Percentiles rank a stretch among this genome's conserved stretches.
These are phyloP conservation scores for Neocrepidodera transversa DNA, from an alignment of 2,888 invertebrate species.

Conservation along the genomic window DNA sequence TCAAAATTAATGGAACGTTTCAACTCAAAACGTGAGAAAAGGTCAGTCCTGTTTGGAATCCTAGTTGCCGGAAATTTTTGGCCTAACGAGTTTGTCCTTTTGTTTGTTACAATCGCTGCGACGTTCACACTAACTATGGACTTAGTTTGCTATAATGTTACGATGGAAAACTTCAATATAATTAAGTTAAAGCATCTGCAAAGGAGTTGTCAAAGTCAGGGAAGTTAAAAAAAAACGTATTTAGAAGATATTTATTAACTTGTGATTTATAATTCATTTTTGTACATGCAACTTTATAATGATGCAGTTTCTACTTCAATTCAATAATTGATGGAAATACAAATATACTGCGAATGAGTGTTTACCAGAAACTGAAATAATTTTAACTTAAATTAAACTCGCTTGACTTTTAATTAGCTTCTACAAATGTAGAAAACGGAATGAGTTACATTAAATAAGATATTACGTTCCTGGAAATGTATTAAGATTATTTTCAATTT, in stretches of 20 bases:
- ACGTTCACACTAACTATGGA: background rate
- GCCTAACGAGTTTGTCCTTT: constrained; percentile 9
- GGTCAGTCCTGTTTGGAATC: background rate
- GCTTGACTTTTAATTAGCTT: background rate
- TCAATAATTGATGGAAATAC: background rate
- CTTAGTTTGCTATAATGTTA: background rate
- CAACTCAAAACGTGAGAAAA: background rate
- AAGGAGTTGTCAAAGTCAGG: no score
- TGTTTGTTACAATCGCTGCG: background rate
- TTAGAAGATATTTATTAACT: no score
- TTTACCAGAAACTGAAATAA: background rate
- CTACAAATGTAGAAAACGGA: background rate
- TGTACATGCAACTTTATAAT: no score
- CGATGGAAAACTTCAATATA: background rate
- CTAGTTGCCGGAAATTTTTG: background rate
- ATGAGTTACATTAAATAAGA: background rate
- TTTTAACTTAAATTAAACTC: background rate
- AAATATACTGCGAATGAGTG: background rate
- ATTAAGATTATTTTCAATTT: background rate
- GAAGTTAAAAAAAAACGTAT: no score
- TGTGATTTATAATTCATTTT: no score
- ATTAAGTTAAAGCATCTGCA: no score
- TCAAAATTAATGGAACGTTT: background rate
- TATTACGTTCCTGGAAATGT: background rate
- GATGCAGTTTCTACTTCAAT: background rate